Evolutionary conservation across 2,797 vertebrate species (phyloP).

Genomic region (Bryconaethiops microstoma): DNA sequence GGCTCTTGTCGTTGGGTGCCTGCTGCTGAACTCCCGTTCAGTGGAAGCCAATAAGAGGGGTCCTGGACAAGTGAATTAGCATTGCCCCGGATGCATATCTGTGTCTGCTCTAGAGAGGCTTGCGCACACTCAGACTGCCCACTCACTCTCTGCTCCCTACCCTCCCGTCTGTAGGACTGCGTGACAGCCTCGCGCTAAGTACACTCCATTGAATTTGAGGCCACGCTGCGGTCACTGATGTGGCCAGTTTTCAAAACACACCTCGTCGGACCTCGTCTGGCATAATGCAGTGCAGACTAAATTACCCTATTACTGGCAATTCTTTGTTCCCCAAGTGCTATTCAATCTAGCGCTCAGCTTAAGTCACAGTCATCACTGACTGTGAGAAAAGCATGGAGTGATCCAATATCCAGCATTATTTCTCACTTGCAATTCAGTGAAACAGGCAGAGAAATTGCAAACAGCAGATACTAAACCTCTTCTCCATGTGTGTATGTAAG

Average conservation of each 20-base stretch:
- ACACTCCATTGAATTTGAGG: constrained; percentile 50
- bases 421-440: not conserved
- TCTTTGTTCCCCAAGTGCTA: not conserved
- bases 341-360: constrained; percentile 13
- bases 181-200: constrained; percentile 41
- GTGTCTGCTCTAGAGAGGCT: constrained; percentile 44
- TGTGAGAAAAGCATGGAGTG: not conserved
- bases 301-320: constrained; percentile 36
- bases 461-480: not conserved
- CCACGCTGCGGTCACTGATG: constrained; percentile 34
- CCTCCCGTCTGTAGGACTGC: constrained; percentile 40
- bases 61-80: constrained; percentile 59
- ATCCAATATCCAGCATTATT: not conserved
- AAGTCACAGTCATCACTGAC: not conserved
- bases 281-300: not conserved
- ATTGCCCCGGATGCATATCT: constrained; percentile 49
- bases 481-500: no score
- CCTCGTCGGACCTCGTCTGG: not conserved
- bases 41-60: constrained; percentile 56
- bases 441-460: not conserved
- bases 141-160: constrained; percentile 27
- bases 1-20: constrained; percentile 51
- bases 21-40: constrained; percentile 52
- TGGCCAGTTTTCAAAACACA: constrained; percentile 24
- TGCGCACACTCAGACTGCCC: constrained; percentile 29